Evolutionary conservation across 2,113 vertebrate species (phyloP).

Genomic region (Podarcis muralis): DNA sequence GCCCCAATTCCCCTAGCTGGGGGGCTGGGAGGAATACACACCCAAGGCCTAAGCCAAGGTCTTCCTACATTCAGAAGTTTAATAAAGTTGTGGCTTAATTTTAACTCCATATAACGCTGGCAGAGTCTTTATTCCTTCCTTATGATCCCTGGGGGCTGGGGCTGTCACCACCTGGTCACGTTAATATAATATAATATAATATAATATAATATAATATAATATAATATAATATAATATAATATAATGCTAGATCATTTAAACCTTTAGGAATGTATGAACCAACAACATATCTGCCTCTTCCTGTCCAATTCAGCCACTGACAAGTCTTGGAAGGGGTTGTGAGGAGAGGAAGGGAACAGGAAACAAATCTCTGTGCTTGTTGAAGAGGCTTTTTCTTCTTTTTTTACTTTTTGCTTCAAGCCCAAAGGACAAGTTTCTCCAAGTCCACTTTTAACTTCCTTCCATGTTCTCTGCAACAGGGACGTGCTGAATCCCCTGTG

Average conservation of each 20-base stretch:
- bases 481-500: slow-evolving; percentile 43
- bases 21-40: too few relatives aligned
- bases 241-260: neutral
- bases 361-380: neutral
- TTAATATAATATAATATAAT: too few relatives aligned
- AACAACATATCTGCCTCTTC: neutral
- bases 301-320: neutral
- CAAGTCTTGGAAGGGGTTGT: neutral
- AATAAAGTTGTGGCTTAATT: too few relatives aligned
- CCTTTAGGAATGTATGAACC: neutral
- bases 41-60: too few relatives aligned
- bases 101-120: too few relatives aligned
- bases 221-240: too few relatives aligned
- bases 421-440: neutral
- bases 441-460: slow-evolving; percentile 33
- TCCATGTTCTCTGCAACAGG: slow-evolving; percentile 9
- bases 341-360: neutral
- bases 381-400: neutral
- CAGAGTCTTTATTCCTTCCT: too few relatives aligned
- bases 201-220: too few relatives aligned
- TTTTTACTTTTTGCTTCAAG: slow-evolving; percentile 20
- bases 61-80: too few relatives aligned
- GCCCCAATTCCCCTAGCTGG: too few relatives aligned
- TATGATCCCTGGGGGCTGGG: too few relatives aligned
- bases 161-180: too few relatives aligned